Conservation (phyloP, 1,140 invertebrate species). For the Musca domestica region DNA sequence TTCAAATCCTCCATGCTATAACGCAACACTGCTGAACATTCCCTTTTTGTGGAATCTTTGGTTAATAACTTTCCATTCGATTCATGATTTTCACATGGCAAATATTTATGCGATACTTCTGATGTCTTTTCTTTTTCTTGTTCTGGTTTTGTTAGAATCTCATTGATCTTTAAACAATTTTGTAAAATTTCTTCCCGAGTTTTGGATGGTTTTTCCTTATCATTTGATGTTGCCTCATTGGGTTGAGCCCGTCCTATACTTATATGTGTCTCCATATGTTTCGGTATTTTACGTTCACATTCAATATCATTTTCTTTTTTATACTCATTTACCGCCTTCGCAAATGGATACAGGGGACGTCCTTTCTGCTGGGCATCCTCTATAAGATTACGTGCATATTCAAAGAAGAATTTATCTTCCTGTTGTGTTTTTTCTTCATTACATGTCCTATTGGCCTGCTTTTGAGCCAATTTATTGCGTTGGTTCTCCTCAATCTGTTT, state of each 20-base stretch:
- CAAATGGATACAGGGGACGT: conserved; percentile 38
- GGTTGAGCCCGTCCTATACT: conserved; percentile 1
- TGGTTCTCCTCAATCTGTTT: conserved; percentile 22
- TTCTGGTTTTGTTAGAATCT: conserved; percentile 9
- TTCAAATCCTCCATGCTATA: conserved; percentile 25
- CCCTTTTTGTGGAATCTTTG: neutral
- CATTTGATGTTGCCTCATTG: conserved; percentile 1
- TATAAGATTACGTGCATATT: conserved; percentile 44
- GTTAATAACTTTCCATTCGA: no score
- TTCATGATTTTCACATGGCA: no score
- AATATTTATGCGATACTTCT: neutral
- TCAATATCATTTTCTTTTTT: conserved; percentile 28
- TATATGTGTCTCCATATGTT: conserved; percentile 24
- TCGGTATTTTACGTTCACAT: conserved; percentile 23
- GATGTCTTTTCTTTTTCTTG: neutral
- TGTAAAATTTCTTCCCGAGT: conserved; percentile 17
- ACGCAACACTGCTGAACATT: conserved; percentile 10
- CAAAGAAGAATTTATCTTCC: conserved; percentile 44
- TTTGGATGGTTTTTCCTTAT: neutral
- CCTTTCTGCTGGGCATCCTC: conserved; percentile 39
- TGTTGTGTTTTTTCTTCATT: neutral
- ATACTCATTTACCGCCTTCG: conserved; percentile 36
- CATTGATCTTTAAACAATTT: conserved; percentile 24
- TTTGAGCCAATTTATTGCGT: conserved; percentile 3
- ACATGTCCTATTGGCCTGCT: neutral